Base-by-base conservation (phyloP, 2,113 vertebrate genomes). In the Uria lomvia region DNA sequence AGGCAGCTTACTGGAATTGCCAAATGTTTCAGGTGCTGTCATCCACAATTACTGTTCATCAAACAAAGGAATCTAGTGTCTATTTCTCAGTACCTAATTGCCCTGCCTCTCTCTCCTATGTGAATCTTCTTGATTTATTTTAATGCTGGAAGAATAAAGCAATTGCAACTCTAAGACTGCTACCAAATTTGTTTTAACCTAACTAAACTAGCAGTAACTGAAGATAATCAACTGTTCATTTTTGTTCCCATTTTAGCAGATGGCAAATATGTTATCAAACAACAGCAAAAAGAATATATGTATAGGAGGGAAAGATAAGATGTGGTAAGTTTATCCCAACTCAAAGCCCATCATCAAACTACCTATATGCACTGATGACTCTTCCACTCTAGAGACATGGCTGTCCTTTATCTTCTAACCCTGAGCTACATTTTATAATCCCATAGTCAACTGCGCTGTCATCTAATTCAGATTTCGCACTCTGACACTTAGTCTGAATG, bases 11-110 rank as follows among this genome's bases (percentile, higher is more conserved):
- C 19, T 86, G 52, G 84, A 97, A 97, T 5, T 93, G 92, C 67
- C 94, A 93, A 75, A 85, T 81, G n/a, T 96, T 97, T 97, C 85
- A 94, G 93, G 43, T 88, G 87, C 87, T 94, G 92, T 95, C 94
- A 96, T 50, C 74, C 45, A 71, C 0, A 5, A 93, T 92, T 96
- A 94, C 47, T 71, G 72, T 55, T 90, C 68, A 56, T 77, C 73
- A 97, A 88, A 92, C 34, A 84, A 78, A 87, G 80, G 71, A 95
- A 97, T 90, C 94, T 76, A 91, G 85, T 45, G 15, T 73, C 53
- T 88, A 29, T 68, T 95, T 96, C 43, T 90, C 49, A 36, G 45
- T 53, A 68, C 13, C 30, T 43, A 32, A 66, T 15, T 58, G 36
- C 7, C 23, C 34, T 60, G 34, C 18, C 34, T 52, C 30, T 63